Evolutionary conservation across 1,140 invertebrate genomes (phyloP), one percentile per base, ranked within the genome.

Genomic region (Halesus radiatus): DNA sequence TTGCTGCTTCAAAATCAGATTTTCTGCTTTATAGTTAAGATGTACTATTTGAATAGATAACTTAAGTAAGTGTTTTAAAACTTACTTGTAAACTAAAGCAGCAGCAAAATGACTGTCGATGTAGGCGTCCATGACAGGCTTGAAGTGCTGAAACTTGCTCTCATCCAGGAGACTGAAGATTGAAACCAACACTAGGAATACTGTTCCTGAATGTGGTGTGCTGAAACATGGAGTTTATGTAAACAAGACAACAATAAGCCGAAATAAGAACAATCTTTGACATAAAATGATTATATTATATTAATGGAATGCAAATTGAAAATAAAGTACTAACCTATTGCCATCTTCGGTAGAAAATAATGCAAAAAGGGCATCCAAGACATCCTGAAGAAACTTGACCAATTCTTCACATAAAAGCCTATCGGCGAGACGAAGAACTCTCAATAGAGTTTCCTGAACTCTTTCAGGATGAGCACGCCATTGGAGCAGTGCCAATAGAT

Each of bases 371-470:
- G 97, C 96, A 86, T 99, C 98, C 1, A 99, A 88, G 20, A 99
- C 96, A 86, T 99, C 98, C 87, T 98, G 96, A 2, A 99, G 89
- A 88, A 99, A 99, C 88, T 98, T 98, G 0, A 99, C 96, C n/a
- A 98, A 89, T 87, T 99, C 98, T 86, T 98, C 97, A 84, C 96
- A 94, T 22, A 92, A 92, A 3, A 98, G 87, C 0, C 93, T 92
- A 84, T 96, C 94, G 1, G 92, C 92, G 0, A 98, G 86, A 1
- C 93, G 91, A 68, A 97, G 87, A 3, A 98, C 94, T 77, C 95
- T 91, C 1, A 94, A 92, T 7, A 98, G 87, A 0, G 96, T 97
- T 66, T 97, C 95, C 78, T 95, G 92, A 66, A 98, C 96, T 81
- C 93, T 92, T 82, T 97, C 95, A 0, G 95, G 96, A 84, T 96